Percentiles rank a stretch among this genome's conserved stretches.
Conservation (phyloP, 2,888 invertebrate genomes). For the Altica lythri region DNA sequence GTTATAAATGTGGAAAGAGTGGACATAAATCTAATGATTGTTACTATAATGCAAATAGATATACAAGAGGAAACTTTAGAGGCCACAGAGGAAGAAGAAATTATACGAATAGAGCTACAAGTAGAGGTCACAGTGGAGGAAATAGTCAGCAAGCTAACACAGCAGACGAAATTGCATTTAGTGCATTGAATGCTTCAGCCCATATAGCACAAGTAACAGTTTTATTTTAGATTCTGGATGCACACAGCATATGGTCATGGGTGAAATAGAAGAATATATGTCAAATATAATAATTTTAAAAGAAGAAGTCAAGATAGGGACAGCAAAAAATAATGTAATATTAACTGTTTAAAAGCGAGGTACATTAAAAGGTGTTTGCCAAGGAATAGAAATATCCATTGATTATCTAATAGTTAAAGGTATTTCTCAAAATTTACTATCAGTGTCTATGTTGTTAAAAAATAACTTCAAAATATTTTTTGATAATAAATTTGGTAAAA, state of each 20-base stretch:
- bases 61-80: constrained; percentile 5
- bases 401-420: constrained; percentile 24
- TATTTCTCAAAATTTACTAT: too few relatives aligned
- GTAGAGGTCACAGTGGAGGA: constrained; percentile 34
- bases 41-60: not conserved
- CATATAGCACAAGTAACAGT: constrained; percentile 3
- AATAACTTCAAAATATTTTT: too few relatives aligned
- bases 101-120: constrained; percentile 36
- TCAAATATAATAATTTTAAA: constrained; percentile 8
- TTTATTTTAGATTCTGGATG: constrained; percentile 26
- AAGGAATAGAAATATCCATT: constrained; percentile 21
- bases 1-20: constrained; percentile 27
- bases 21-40: constrained; percentile 22
- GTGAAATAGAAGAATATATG: constrained; percentile 19
- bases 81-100: constrained; percentile 36
- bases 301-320: constrained; percentile 20
- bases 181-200: constrained; percentile 9
- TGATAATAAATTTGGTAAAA: too few relatives aligned
- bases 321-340: constrained; percentile 13
- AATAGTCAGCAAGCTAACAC: constrained; percentile 23
- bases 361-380: constrained; percentile 17
- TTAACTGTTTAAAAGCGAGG: constrained; percentile 11
- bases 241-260: constrained; percentile 20
- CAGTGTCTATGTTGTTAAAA: too few relatives aligned
- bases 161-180: constrained; percentile 23